These are phyloP conservation scores for Engystomops pustulosus DNA, from an alignment of 2,113 vertebrate genomes.

Conservation along the genomic window DNA sequence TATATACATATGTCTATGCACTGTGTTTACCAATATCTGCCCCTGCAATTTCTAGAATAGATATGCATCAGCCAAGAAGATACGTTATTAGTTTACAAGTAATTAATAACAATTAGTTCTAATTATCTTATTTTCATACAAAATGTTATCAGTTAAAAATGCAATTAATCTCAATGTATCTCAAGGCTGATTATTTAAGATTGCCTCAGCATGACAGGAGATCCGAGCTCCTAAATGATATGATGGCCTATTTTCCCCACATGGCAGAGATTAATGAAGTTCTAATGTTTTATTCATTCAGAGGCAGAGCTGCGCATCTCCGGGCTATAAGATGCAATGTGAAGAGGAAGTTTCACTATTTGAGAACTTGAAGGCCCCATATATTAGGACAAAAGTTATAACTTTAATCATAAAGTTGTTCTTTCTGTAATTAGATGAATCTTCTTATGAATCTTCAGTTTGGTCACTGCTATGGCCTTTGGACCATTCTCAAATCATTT, in stretches of 20 bases:
- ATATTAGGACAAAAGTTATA: background rate
- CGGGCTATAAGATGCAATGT: background rate
- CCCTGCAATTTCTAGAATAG: background rate
- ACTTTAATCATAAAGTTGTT: background rate
- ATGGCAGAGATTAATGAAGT: constrained; percentile 44
- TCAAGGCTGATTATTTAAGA: constrained; percentile 29
- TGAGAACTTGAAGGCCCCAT: background rate
- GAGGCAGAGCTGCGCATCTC: background rate
- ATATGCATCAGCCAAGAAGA: background rate
- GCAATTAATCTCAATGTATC: constrained; percentile 35
- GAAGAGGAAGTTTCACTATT: background rate
- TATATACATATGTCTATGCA: background rate
- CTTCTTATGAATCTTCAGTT: background rate
- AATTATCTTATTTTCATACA: constrained; percentile 30
- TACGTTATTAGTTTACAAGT: constrained; percentile 12
- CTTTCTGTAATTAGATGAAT: background rate
- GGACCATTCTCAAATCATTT: too few species aligned
- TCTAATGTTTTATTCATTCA: constrained; percentile 42
- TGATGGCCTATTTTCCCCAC: constrained; percentile 24
- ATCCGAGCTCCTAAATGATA: background rate
- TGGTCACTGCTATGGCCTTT: background rate
- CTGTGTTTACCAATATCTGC: background rate
- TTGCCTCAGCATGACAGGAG: background rate
- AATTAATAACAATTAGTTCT: constrained; percentile 35
- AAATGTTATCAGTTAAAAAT: constrained; percentile 21